Conservation (phyloP, 2,888 invertebrate genomes). For the Microctonus brassicae region DNA sequence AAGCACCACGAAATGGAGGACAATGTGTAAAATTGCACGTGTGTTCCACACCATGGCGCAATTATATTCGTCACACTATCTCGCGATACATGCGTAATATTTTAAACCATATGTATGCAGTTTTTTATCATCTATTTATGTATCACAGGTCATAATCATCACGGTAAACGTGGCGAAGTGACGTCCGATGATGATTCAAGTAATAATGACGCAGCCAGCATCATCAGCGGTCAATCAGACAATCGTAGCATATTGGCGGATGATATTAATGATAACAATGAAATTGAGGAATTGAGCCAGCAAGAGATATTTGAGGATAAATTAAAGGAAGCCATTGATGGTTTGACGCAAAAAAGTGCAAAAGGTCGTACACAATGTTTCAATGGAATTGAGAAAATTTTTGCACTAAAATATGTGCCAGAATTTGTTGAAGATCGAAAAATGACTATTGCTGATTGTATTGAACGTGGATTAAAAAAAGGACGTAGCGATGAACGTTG, state of each 20-base stretch:
- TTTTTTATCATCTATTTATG: neutral
- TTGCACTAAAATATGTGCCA: conserved; percentile 84
- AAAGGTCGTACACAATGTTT: conserved; percentile 84
- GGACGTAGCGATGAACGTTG: conserved; percentile 87
- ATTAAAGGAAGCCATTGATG: conserved; percentile 88
- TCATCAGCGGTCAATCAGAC: conserved; percentile 85
- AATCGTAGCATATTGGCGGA: conserved; percentile 75
- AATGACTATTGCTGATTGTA: conserved; percentile 84
- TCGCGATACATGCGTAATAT: neutral
- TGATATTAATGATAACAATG: conserved; percentile 70
- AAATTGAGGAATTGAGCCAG: conserved; percentile 74
- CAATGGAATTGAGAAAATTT: conserved; percentile 79
- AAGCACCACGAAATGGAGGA: too few relatives aligned
- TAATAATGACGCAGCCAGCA: conserved; percentile 82
- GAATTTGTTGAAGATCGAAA: conserved; percentile 82
- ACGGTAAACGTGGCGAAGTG: conserved; percentile 72
- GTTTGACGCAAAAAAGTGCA: conserved; percentile 88
- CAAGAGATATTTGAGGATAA: conserved; percentile 89
- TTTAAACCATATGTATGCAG: neutral
- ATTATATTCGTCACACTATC: neutral
- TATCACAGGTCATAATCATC: conserved; percentile 31
- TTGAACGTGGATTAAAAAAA: conserved; percentile 85
- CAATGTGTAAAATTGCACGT: neutral
- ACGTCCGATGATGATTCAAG: conserved; percentile 85
- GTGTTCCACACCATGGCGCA: neutral